A percentile compares a stretch with the other conserved stretches of the same genome.
phyloP scores from a whole-genome alignment of 2,888 invertebrate species.

The Labia minor region DNA sequence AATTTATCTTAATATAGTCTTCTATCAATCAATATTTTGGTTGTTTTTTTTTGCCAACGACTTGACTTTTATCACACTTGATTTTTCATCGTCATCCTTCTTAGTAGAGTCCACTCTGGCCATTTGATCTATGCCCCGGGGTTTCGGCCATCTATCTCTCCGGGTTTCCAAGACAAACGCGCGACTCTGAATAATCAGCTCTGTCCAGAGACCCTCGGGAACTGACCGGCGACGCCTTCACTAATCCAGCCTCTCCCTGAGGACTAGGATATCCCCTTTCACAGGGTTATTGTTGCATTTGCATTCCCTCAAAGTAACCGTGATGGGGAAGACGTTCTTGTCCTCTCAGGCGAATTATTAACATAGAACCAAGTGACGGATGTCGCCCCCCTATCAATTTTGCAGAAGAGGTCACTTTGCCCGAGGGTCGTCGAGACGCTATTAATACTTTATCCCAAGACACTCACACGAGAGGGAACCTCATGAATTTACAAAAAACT shows the following conservation, averaged over 20 bases:
- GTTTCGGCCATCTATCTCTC: conserved; percentile 7
- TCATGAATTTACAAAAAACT: conserved; percentile 13
- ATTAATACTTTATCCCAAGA: conserved; percentile 13
- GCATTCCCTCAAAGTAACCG: conserved; percentile 2
- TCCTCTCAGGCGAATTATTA: neutral
- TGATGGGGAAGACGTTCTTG: conserved; percentile 13
- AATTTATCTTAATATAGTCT: neutral
- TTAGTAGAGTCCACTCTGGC: neutral
- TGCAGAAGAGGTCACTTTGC: conserved; percentile 1
- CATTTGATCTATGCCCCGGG: conserved; percentile 13
- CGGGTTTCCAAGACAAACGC: conserved; percentile 1
- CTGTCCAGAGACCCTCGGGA: conserved; percentile 2
- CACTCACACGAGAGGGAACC: neutral
- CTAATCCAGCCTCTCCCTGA: neutral
- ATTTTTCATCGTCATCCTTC: conserved; percentile 6
- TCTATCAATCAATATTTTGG: conserved; percentile 13
- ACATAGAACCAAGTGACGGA: conserved; percentile 4
- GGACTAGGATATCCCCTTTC: neutral
- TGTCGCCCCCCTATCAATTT: conserved; percentile 1
- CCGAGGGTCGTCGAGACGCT: conserved; percentile 8
- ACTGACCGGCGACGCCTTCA: conserved; percentile 6
- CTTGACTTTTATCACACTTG: conserved; percentile 6
- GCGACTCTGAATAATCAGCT: conserved; percentile 4
- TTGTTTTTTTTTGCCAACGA: neutral
- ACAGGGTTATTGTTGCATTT: conserved; percentile 1